Base-by-base conservation (phyloP, 2,113 vertebrate species). In the Chlorodrepanis virens region DNA sequence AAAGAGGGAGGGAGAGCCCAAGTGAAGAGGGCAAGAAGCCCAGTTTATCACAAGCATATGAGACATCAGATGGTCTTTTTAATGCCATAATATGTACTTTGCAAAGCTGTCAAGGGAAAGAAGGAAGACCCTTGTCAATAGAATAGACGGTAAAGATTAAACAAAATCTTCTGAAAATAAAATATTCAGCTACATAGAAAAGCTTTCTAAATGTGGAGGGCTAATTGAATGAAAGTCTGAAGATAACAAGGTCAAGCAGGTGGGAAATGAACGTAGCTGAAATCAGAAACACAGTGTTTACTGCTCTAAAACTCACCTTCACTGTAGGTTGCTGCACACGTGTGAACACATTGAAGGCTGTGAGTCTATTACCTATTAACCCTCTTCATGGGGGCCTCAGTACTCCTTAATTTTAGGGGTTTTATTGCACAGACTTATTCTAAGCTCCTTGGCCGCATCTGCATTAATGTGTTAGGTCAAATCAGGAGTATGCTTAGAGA, bases 401-500 rank as follows among this genome's bases (percentile, higher is more conserved):
- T 83, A 71, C 50, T 91, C 37, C 85, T 83, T 90, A 50, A 74
- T 90, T 95, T 91, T 90, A 93, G 90, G 83, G 3, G 6, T 77
- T 93, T 90, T 77, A 83, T 81, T 85, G 83, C 61, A 60, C 45
- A 92, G 59, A 83, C 28, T 2, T 94, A 45, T 92, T 86, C 21
- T 80, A 37, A 89, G 70, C 49, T 93, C n/a, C 90, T 89, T 49
- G 67, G 24, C 54, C 79, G 47, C 19, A 18, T 67, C 29, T 64
- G 6, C 77, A 1, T 82, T 60, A 68, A 29, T 50, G 5, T 54
- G 44, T 52, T 60, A 68, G 44, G 56, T 81, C 25, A 77, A 33
- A 81, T 63, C 21, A 61, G 20, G 33, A 74, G 39, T 29, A 22
- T 49, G 29, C 56, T 87, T 78, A 63, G 42, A 60, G 83, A 91